These are phyloP conservation scores for Parambassis ranga DNA, from an alignment of 2,797 vertebrate genomes.

Conservation along the genomic window DNA sequence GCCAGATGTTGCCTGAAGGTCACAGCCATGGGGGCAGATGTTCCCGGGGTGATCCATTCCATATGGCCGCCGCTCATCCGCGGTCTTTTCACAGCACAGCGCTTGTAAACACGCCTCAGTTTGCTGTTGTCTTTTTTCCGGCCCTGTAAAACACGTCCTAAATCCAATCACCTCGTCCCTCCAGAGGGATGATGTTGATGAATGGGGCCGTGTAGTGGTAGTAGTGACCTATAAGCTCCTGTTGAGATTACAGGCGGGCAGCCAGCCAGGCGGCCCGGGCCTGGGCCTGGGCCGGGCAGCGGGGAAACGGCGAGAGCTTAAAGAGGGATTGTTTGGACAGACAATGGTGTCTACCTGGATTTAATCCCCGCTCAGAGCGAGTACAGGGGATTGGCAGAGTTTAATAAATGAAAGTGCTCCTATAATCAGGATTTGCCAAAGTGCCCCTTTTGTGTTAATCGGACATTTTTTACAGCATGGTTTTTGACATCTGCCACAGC, in stretches of 20 bases:
- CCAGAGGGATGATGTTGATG: conserved; percentile 74
- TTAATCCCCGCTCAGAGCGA: conserved; percentile 76
- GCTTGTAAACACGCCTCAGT: conserved; percentile 74
- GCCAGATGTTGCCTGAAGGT: conserved; percentile 74
- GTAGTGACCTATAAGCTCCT: conserved; percentile 71
- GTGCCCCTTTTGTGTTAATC: conserved; percentile 87
- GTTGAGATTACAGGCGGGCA: conserved; percentile 69
- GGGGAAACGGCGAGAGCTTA: conserved; percentile 67
- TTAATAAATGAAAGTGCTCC: conserved; percentile 88
- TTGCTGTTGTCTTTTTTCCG: conserved; percentile 44
- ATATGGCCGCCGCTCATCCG: conserved; percentile 70
- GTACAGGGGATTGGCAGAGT: conserved; percentile 75
- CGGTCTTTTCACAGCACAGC: conserved; percentile 70
- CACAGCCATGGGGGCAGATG: conserved; percentile 70
- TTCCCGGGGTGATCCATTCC: conserved; percentile 67
- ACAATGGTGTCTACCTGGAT: conserved; percentile 85
- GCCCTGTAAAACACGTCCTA: conserved; percentile 75
- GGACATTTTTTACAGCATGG: conserved; percentile 83
- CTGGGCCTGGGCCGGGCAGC: conserved; percentile 33
- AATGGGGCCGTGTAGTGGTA: conserved; percentile 68
- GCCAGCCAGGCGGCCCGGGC: conserved; percentile 29
- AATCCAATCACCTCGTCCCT: conserved; percentile 78
- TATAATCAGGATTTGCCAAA: conserved; percentile 85
- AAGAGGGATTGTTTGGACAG: conserved; percentile 77
- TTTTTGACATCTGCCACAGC: conserved; percentile 83